Base-by-base conservation (phyloP, 2,113 vertebrate species). In the Hepsetus odoe region DNA sequence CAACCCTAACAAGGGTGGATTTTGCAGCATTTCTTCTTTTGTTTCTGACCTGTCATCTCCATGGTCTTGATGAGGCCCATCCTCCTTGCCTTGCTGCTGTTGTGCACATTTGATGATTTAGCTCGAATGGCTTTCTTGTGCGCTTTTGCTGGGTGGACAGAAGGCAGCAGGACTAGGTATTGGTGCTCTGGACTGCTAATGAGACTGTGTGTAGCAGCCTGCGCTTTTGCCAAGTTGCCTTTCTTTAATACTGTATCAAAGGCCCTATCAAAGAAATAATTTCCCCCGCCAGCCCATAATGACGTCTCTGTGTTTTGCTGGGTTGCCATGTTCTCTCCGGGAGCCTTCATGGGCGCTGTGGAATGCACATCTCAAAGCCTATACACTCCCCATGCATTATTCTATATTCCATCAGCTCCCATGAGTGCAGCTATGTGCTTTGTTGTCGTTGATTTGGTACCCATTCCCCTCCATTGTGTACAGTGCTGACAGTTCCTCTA, bases 211-310 rank as follows among this genome's bases (percentile, higher is more conserved):
- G 70, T 51, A 56, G 40, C 30, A 22, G 61, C 49, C 66, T 77
- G 69, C 20, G 55, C 35, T 77, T 55, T 30, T 53, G 79, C 64
- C 71, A 74, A 75, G 71, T 73, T 67, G 44, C 44, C 62, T 71
- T 83, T 83, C 78, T 83, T 80, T 80, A 83, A 83, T 77, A 77
- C 46, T 38, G 33, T 73, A 80, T 83, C 82, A 83, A 72, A 83
- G 82, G 58, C 51, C 33, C 73, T 67, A 83, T 80, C 77, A 73
- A 80, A 83, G 73, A 61, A 24, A 46, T 80, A 61, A 80, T 80
- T 80, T 80, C 73, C 77, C 75, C 28, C 51, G 58, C 62, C 74
- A 76, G 73, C 42, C 61, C 38, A 72, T 79, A 79, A 79, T 79
- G 77, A 72, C 32, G 68, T 67, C 73, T 80, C 61, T 76, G 49